Conservation (phyloP, 2,888 invertebrate genomes). For the Cheilosia vernalis region DNA sequence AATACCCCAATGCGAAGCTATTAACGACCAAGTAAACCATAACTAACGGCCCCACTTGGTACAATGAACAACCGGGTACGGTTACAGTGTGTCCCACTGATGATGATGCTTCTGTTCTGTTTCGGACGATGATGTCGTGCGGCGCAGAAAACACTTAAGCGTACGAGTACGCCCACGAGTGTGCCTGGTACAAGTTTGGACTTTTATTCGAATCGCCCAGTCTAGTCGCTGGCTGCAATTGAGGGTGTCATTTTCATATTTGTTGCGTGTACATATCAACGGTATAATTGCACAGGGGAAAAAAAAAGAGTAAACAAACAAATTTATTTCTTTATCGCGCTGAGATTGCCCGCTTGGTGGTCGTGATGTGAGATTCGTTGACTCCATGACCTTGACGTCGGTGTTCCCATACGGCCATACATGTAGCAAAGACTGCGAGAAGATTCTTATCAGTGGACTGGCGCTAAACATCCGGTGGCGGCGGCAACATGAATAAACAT, state of each 20-base stretch:
- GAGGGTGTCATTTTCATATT: constrained; percentile 61
- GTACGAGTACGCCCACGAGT: constrained; percentile 67
- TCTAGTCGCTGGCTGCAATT: constrained; percentile 51
- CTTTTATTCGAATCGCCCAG: constrained; percentile 59
- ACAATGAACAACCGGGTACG: constrained; percentile 72
- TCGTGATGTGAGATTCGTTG: constrained; percentile 43
- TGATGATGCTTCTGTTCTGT: constrained; percentile 27
- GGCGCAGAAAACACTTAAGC: constrained; percentile 29
- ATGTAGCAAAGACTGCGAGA: neutral
- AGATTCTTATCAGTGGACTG: constrained; percentile 53
- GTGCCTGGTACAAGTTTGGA: constrained; percentile 72
- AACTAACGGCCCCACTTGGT: constrained; percentile 49
- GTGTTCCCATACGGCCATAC: neutral
- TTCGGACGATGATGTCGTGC: constrained; percentile 23
- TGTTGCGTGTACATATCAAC: neutral
- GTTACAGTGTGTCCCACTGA: neutral
- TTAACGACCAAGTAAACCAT: constrained; percentile 6
- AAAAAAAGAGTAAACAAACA: constrained; percentile 27
- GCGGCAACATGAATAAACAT: constrained; percentile 26
- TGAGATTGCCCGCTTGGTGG: constrained; percentile 21
- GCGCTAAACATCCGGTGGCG: constrained; percentile 57
- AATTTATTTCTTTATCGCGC: constrained; percentile 25
- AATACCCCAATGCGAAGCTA: too few species aligned
- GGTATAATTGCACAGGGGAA: neutral
- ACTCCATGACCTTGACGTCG: constrained; percentile 58